Evolutionary conservation across 2,797 vertebrate species (phyloP).

Genomic region (Babyrousa celebensis): DNA sequence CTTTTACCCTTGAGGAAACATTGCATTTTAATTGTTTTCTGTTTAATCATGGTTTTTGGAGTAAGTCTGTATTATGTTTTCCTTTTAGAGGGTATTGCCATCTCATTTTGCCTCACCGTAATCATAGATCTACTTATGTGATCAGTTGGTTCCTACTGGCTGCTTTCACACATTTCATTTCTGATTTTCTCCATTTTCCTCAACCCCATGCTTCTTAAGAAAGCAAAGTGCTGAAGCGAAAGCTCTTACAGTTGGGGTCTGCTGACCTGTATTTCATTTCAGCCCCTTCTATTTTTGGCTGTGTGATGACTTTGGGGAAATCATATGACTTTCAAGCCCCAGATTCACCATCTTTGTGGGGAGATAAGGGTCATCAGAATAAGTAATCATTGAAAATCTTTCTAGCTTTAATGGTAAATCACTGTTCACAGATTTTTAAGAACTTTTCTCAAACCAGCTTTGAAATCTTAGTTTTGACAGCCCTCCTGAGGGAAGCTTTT

Average conservation of each 20-base stretch:
- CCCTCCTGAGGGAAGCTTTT: constrained; percentile 15
- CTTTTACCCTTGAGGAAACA: constrained; percentile 65
- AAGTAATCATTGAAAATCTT: constrained; percentile 55
- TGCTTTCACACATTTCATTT: constrained; percentile 12
- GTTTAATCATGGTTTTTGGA: constrained; percentile 62
- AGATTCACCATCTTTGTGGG: background rate
- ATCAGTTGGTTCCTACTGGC: constrained; percentile 27
- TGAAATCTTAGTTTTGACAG: constrained; percentile 35
- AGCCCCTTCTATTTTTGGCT: background rate
- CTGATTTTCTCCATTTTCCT: background rate
- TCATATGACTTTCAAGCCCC: background rate
- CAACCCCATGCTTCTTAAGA: background rate
- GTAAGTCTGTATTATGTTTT: constrained; percentile 13
- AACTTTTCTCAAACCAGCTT: constrained; percentile 46
- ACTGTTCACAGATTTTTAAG: constrained; percentile 56
- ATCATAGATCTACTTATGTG: constrained; percentile 37
- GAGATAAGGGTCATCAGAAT: background rate
- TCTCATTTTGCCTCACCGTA: constrained; percentile 53
- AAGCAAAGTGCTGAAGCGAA: background rate
- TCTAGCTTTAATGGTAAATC: background rate
- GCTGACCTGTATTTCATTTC: background rate
- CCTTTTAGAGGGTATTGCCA: background rate
- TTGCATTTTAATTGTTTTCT: constrained; percentile 67
- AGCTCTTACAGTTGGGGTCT: background rate
- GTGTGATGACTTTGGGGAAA: background rate